Evolutionary conservation across 1,140 invertebrate genomes (phyloP).

Genomic region (roundworm (Caenorhabditis elegans)): WBcel235 BX284602.5:13911501-13912000

Average conservation of each 20-base stretch:
- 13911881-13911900: conserved; percentile 38
- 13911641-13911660: background rate
- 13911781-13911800: background rate
- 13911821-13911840: conserved; percentile 10
- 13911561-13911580: background rate
- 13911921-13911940: conserved; percentile 1
- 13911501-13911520: background rate
- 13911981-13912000: background rate
- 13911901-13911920: conserved; percentile 37
- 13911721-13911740: conserved; percentile 3
- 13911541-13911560: background rate
- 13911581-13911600: background rate
- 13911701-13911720: background rate
- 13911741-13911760: conserved; percentile 3
- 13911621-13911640: background rate
- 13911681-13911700: background rate
- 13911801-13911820: background rate
- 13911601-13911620: background rate
- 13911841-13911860: background rate
- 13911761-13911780: background rate
- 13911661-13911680: background rate
- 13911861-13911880: conserved; percentile 12
- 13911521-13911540: background rate
- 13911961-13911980: background rate
- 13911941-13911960: background rate